Evolutionary conservation across 2,797 vertebrate species (phyloP), one percentile per base, ranked within the genome.

Genomic region (Thamnophis elegans): DNA sequence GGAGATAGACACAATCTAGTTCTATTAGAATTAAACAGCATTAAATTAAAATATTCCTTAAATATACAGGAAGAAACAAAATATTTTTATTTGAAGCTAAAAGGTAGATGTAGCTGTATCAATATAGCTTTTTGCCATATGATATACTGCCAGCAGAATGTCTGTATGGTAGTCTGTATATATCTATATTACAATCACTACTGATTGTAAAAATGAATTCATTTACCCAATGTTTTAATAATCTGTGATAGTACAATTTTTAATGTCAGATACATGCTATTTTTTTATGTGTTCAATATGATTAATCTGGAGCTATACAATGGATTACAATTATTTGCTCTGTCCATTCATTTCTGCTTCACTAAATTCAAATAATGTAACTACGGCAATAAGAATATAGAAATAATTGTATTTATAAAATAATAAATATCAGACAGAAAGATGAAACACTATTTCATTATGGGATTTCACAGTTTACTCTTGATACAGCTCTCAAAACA

Each of bases 41-140:
- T 85, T 22, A 5, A 20, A 28, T 62, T 28, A 62, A 60, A 28
- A 54, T 89, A 13, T 14, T 89, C 58, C 28, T 54, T 60, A 90
- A 59, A 12, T 28, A 85, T 47, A 55, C 51, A 88, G 28, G 10
- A 28, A 56, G 53, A 12, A 88, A 26, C 25, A 32, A 73, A 73
- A 73, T 25, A 78, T 58, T 78, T 88, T 78, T 54, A 73, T 13
- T 88, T 47, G 18, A 90, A 92, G 25, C 32, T 0, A 25, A 91
- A 86, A 68, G 10, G 8, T 16, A 85, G 0, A 0, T 90, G 53
- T 22, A 60, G 51, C 88, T 90, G 18, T 94, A 42, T 54, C 85
- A 93, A 88, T 62, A 14, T 53, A 65, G 25, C 91, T 94, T 42
- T 91, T 94, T 95, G 92, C n/a, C 65, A 32, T 68, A 32, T 18